phyloP scores from a whole-genome alignment of 1,140 invertebrate genomes.

The Hylyphantes graminicola region DNA sequence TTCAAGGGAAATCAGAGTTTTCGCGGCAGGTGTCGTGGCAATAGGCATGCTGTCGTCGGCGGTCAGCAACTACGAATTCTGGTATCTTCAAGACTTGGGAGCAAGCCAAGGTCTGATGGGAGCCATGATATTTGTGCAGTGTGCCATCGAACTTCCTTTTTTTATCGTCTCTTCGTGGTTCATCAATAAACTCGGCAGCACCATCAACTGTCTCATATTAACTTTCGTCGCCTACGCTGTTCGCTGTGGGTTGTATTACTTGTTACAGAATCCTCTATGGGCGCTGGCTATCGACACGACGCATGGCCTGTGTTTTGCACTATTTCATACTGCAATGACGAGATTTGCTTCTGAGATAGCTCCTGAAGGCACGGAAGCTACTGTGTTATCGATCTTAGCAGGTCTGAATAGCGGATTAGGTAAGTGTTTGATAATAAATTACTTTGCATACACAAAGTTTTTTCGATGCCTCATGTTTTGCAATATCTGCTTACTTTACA shows the following conservation, averaged over 20 bases:
- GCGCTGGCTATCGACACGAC: constrained; percentile 84
- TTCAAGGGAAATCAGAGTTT: constrained; percentile 75
- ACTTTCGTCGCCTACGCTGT: constrained; percentile 79
- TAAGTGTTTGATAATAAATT: no score
- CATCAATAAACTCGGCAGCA: constrained; percentile 81
- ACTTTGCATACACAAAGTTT: no score
- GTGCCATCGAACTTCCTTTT: constrained; percentile 84
- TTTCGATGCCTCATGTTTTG: no score
- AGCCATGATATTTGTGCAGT: constrained; percentile 79
- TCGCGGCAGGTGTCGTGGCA: constrained; percentile 81
- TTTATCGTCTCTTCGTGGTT: constrained; percentile 86
- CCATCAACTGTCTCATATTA: constrained; percentile 80
- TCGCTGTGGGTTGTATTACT: constrained; percentile 84
- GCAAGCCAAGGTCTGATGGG: constrained; percentile 80
- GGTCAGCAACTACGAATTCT: constrained; percentile 83
- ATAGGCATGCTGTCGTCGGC: constrained; percentile 85
- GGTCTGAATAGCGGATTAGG: constrained; percentile 56
- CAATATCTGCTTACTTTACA: no score
- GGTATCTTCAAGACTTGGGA: constrained; percentile 63
- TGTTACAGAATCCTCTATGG: constrained; percentile 82
- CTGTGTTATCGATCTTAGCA: constrained; percentile 77
- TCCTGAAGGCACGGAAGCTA: constrained; percentile 86
- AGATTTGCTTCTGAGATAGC: constrained; percentile 87
- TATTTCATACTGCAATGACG: constrained; percentile 88
- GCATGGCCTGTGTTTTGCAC: constrained; percentile 86